A percentile compares a stretch with the other conserved stretches of the same genome.
Conservation (phyloP, 2,888 invertebrate genomes). For the Gortyna flavago region DNA sequence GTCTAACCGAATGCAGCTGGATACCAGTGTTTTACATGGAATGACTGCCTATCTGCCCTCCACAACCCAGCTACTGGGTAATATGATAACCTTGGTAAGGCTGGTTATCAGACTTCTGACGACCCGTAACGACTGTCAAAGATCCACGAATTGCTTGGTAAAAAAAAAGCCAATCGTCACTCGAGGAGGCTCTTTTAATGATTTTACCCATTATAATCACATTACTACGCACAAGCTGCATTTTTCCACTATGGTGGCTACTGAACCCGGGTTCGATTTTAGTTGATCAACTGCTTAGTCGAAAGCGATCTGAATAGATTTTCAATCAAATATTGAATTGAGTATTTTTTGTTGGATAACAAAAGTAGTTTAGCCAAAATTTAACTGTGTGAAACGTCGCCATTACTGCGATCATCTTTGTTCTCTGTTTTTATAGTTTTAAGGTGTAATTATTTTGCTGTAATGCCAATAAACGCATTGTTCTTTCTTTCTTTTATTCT, state of each 20-base stretch:
- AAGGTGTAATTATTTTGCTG: too few species aligned
- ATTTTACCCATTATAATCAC: background rate
- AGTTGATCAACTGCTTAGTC: background rate
- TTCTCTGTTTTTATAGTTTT: too few species aligned
- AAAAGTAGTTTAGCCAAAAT: background rate
- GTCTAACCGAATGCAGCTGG: too few species aligned
- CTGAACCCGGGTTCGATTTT: background rate
- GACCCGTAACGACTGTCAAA: too few species aligned
- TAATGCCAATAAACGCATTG: too few species aligned
- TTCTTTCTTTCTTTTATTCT: too few species aligned
- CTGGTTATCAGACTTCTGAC: too few species aligned
- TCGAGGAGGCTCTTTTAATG: background rate
- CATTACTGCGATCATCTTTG: background rate
- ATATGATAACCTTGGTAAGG: too few species aligned
- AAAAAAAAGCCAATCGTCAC: background rate
- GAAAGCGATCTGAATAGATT: background rate
- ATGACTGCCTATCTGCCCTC: too few species aligned
- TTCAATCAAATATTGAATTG: background rate
- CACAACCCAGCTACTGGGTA: too few species aligned
- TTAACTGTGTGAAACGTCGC: background rate
- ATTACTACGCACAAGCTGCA: background rate
- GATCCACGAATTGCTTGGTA: background rate
- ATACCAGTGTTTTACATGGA: too few species aligned
- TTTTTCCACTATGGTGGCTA: background rate
- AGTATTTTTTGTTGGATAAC: background rate